phyloP scores from a whole-genome alignment of 1,140 invertebrate genomes.

The Lanistes nyassanus region DNA sequence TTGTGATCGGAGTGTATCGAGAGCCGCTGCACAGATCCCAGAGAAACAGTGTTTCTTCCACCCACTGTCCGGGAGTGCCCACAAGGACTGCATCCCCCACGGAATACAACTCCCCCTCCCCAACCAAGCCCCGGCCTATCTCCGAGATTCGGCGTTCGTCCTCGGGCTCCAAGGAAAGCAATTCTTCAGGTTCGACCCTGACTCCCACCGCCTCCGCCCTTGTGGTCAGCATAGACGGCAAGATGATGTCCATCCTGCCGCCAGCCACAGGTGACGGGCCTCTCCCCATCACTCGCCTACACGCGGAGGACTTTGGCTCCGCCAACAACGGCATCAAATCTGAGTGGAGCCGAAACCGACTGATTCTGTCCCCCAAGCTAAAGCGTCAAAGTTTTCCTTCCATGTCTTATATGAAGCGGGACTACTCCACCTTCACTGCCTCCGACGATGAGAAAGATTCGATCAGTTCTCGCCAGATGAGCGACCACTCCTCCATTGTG shows the following conservation, averaged over 20 bases:
- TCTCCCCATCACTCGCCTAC: conserved; percentile 9
- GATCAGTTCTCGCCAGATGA: conserved; percentile 48
- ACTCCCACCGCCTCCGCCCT: conserved; percentile 51
- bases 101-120: conserved; percentile 24
- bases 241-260: conserved; percentile 57
- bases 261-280: conserved; percentile 29
- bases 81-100: conserved; percentile 3
- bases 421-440: conserved; percentile 17
- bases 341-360: not conserved
- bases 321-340: conserved; percentile 12
- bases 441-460: conserved; percentile 59
- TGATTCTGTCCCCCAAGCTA: conserved; percentile 15
- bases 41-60: conserved; percentile 37
- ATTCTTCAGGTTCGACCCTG: conserved; percentile 52
- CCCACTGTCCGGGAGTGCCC: conserved; percentile 20
- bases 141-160: conserved; percentile 40
- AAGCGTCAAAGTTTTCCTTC: conserved; percentile 27
- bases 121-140: conserved; percentile 27
- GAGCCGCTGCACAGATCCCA: conserved; percentile 50
- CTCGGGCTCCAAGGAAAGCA: conserved; percentile 48
- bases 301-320: conserved; percentile 10
- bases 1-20: conserved; percentile 56
- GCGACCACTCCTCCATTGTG: conserved; percentile 59
- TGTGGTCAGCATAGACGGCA: conserved; percentile 58
- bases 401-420: conserved; percentile 17